Evolutionary conservation across 1,140 invertebrate species (phyloP).

Genomic region (Drosophila repleta): DNA sequence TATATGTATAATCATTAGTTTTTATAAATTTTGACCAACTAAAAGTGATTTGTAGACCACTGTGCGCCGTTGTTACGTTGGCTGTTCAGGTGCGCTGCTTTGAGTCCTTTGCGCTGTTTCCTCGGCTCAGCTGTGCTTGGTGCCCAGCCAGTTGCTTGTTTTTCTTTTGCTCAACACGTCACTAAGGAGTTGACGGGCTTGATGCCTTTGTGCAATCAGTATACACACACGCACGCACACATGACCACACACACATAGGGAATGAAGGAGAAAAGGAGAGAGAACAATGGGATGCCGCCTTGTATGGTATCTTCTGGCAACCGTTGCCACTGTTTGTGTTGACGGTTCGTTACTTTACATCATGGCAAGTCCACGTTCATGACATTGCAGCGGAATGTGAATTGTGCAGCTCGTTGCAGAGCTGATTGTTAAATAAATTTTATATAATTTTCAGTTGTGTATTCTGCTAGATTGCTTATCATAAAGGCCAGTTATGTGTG

Average conservation of each 20-base stretch:
- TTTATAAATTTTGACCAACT: slow-evolving; percentile 4
- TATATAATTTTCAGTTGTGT: slow-evolving; percentile 44
- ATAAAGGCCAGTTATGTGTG: slow-evolving; percentile 8
- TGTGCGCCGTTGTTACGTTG: slow-evolving; percentile 23
- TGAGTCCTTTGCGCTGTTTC: slow-evolving; percentile 8
- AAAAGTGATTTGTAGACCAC: slow-evolving; percentile 1
- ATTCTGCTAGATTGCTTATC: slow-evolving; percentile 40
- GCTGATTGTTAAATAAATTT: slow-evolving; percentile 47
- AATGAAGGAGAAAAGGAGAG: too few relatives aligned
- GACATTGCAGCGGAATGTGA: slow-evolving; percentile 33
- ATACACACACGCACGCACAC: slow-evolving; percentile 22
- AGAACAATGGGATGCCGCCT: slow-evolving; percentile 12
- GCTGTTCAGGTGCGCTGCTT: slow-evolving; percentile 49
- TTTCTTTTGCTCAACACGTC: slow-evolving; percentile 73
- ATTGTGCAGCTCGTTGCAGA: slow-evolving; percentile 53
- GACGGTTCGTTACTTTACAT: slow-evolving; percentile 58
- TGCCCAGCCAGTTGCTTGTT: slow-evolving; percentile 51
- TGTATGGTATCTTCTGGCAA: slow-evolving; percentile 10
- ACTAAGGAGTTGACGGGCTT: slow-evolving; percentile 75
- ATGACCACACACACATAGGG: background rate
- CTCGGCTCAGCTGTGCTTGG: slow-evolving; percentile 20
- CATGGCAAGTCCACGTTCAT: slow-evolving; percentile 33
- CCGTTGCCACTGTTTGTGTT: slow-evolving; percentile 38
- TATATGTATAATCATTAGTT: too few relatives aligned
- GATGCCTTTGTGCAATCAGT: slow-evolving; percentile 72